Evolutionary conservation across 2,113 vertebrate species (phyloP).

Genomic region (Gasterosteus nipponicus): DNA sequence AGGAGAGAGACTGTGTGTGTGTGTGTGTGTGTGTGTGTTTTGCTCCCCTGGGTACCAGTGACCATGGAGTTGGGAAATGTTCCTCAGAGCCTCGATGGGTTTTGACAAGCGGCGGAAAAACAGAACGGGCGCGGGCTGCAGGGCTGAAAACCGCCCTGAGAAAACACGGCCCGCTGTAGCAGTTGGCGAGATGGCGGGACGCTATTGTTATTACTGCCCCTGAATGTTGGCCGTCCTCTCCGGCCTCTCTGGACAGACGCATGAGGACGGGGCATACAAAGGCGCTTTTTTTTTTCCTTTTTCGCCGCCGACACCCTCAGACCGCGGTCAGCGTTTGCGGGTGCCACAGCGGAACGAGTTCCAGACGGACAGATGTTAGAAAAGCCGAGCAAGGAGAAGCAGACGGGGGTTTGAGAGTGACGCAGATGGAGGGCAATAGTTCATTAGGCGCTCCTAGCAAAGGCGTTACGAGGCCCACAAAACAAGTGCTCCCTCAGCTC

Average conservation of each 20-base stretch:
- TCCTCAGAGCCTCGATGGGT: constrained; percentile 59
- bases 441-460: not conserved
- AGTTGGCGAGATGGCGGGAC: constrained; percentile 64
- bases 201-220: constrained; percentile 70
- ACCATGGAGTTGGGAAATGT: constrained; percentile 68
- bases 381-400: not conserved
- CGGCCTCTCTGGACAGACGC: constrained; percentile 49
- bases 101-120: constrained; percentile 70
- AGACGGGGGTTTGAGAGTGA: constrained; percentile 10
- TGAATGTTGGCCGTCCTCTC: constrained; percentile 59
- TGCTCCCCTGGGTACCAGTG: constrained; percentile 40
- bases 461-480: not conserved
- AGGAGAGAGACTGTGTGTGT: constrained; percentile 1
- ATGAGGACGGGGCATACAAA: constrained; percentile 39
- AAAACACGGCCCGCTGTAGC: constrained; percentile 65
- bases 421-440: not conserved
- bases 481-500: constrained; percentile 1
- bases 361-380: constrained; percentile 20
- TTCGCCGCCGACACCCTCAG: constrained; percentile 22
- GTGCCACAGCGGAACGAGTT: constrained; percentile 6
- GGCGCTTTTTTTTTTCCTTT: constrained; percentile 29
- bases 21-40: constrained; percentile 27
- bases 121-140: constrained; percentile 37
- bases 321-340: not conserved
- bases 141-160: constrained; percentile 60